Base-by-base conservation (phyloP, 2,888 invertebrate species). In the Brachyopa scutellaris region DNA sequence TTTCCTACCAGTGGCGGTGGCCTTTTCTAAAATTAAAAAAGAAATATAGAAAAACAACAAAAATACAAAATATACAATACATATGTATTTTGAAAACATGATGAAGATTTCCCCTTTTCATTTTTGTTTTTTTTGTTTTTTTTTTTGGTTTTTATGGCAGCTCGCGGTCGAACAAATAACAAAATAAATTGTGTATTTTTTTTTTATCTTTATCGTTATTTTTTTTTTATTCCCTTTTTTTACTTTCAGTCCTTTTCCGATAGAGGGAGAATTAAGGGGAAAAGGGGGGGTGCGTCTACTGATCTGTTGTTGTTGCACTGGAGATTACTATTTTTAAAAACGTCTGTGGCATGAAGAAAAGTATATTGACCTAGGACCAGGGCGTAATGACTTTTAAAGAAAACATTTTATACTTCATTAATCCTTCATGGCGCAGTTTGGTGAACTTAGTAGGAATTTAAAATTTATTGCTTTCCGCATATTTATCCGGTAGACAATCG, bases 311-410 rank as follows among this genome's bases (percentile, higher is more conserved):
- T 66, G 21, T 29, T 82, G 55, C 23, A 31, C 36, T 55, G 45
- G 36, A 69, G 74, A 74, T 29, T 55, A 49, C 45, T 69, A 57
- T 55, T 77, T 77, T 17, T 47, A 59, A 47, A 67, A 17, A 23
- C n/a, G 62, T 21, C 42, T 36, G n/a, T n/a, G 69, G 61, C 19
- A 11, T 51, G 55, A 31, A 19, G 40, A 31, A 15, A 64, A 53
- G 69, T 70, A 55, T 80, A 74, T 74, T 80, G 74, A 69, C 80
- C 80, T 80, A 74, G 74, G 74, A 59, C 74, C 62, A 64, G 72
- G 51, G 69, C 59, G 69, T 70, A 70, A 74, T 80, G 80, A 64
- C 62, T 80, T 59, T 45, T 45, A 69, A 64, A 47, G 29, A 45
- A 51, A 57, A 59, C 45, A 59, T n/a, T 70, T 53, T 8, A 15